Base-by-base conservation (phyloP, 2,113 vertebrate genomes). In the Trematomus loennbergii region DNA sequence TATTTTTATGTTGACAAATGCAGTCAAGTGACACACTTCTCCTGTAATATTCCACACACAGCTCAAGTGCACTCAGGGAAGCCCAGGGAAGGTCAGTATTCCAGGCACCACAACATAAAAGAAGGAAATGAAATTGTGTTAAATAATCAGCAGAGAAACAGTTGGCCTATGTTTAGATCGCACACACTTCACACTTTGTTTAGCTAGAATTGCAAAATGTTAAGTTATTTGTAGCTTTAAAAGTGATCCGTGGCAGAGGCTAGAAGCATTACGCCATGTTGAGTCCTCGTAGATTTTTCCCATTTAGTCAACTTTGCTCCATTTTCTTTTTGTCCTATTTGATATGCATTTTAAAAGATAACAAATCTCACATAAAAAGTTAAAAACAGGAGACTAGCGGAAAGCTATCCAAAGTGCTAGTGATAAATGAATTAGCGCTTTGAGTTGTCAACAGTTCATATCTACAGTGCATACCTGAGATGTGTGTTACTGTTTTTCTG, bases 11-110 rank as follows among this genome's bases (percentile, higher is more conserved):
- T 87, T 91, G 88, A 89, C 75, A 88, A 91, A 76, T 82, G 72
- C 86, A 88, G 83, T 90, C 82, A 57, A 92, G 83, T 93, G 92
- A 93, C 92, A 89, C 90, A 86, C 89, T 91, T 93, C 79, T 93
- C 86, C 89, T 93, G 92, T 93, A 93, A 92, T 93, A 91, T 93
- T 93, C 88, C 89, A 93, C 83, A 92, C 89, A 91, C 92, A 92
- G 92, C 92, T 93, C 89, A 93, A 93, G 92, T 93, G 89, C 92
- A 92, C 92, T 90, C 90, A 92, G 92, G 92, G 86, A 93, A 93
- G 88, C 90, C 92, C 90, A 93, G 92, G 92, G 92, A 93, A 93
- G 92, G 92, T 93, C 92, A 93, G 92, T 93, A 93, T 93, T 91
- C 90, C 90, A 92, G 92, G 88, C 92, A 93, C 84, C 90, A 87